These are phyloP conservation scores for Sapayoa aenigma DNA, from an alignment of 2,113 vertebrate species.

Conservation along the genomic window DNA sequence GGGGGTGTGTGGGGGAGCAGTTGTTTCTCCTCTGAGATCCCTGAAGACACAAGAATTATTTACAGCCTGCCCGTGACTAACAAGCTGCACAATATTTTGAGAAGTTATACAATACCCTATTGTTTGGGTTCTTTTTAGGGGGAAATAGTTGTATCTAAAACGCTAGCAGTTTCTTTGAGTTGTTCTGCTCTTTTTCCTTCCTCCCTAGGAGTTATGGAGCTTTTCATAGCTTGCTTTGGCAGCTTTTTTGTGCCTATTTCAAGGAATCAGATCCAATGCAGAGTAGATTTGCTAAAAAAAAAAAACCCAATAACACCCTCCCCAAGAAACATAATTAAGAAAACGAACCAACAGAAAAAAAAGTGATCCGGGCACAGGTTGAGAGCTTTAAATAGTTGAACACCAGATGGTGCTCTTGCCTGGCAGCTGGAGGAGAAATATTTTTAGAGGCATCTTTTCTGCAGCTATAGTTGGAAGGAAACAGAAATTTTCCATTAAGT, in stretches of 20 bases:
- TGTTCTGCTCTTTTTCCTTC: fast-evolving
- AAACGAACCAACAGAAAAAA: neutral
- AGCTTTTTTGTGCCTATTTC: neutral
- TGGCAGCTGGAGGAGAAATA: slow-evolving; percentile 25
- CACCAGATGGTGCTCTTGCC: slow-evolving; percentile 75
- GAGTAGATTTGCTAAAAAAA: neutral
- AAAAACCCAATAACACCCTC: fast-evolving
- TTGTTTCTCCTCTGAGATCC: neutral
- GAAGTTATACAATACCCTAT: neutral
- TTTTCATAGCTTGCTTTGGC: neutral
- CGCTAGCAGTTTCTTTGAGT: neutral
- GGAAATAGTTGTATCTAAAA: neutral
- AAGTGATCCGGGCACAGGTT: neutral
- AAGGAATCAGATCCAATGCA: neutral
- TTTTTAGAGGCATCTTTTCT: neutral
- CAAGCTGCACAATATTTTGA: neutral
- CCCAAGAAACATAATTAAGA: neutral
- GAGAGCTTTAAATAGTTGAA: slow-evolving; percentile 25
- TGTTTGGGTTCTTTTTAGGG: neutral
- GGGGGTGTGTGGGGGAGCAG: neutral
- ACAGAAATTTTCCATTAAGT: neutral
- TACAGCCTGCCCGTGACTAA: neutral
- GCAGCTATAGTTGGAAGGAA: neutral
- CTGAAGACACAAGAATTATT: neutral
- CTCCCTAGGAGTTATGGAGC: neutral